These are phyloP conservation scores for Neuroterus valhalla DNA, from an alignment of 1,140 invertebrate species.

Conservation along the genomic window DNA sequence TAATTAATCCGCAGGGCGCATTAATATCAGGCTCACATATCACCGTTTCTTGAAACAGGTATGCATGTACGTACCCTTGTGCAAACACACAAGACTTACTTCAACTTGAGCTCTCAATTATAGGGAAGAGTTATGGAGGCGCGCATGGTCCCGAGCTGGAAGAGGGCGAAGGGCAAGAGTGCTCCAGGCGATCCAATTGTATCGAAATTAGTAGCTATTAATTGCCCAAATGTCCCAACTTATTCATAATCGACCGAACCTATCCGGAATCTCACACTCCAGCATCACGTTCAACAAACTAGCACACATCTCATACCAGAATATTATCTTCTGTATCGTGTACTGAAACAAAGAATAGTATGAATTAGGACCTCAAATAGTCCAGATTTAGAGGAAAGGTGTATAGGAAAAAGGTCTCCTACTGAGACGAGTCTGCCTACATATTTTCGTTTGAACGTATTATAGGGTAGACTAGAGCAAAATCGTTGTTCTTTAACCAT, in stretches of 20 bases:
- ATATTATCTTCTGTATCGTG: background rate
- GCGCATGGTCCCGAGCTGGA: constrained; percentile 38
- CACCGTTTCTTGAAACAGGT: constrained; percentile 33
- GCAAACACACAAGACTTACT: constrained; percentile 40
- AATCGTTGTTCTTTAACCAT: no score
- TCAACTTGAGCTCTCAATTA: constrained; percentile 74
- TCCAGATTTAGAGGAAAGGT: no score
- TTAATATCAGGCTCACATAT: constrained; percentile 64
- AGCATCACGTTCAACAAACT: background rate
- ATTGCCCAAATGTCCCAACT: constrained; percentile 68
- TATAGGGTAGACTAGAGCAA: no score
- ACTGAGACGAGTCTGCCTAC: no score
- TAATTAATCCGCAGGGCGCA: constrained; percentile 71
- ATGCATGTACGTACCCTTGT: constrained; percentile 52
- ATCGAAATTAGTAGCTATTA: constrained; percentile 72
- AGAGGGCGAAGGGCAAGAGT: constrained; percentile 49
- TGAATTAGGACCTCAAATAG: no score
- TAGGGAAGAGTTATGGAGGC: constrained; percentile 67
- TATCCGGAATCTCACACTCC: background rate
- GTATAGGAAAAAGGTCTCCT: no score
- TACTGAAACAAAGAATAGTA: no score
- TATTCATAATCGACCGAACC: constrained; percentile 56
- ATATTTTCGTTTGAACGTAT: no score
- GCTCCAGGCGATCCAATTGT: constrained; percentile 59
- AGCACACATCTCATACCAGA: background rate